Percentiles rank a stretch among this genome's conserved stretches.
These are phyloP conservation scores for Seladonia tumulorum DNA, from an alignment of 2,888 invertebrate genomes.

Conservation along the genomic window DNA sequence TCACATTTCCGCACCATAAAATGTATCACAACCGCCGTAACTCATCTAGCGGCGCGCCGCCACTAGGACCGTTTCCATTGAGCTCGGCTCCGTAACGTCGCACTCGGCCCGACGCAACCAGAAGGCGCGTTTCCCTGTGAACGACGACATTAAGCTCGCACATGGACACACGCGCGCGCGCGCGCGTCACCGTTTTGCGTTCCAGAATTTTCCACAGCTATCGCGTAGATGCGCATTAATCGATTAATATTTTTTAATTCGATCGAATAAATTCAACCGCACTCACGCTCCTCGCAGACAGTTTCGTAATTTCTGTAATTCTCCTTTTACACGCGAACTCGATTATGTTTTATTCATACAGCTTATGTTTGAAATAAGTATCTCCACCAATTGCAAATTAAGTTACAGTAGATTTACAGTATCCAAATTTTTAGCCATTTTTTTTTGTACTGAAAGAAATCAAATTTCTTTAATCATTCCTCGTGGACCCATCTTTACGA, in stretches of 20 bases:
- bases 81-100: neutral
- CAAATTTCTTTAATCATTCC: too few relatives aligned
- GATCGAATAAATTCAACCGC: neutral
- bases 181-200: conserved; percentile 1
- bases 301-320: neutral
- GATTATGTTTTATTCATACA: too few relatives aligned
- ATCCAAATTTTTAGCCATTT: too few relatives aligned
- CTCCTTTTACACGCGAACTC: neutral
- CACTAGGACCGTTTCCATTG: conserved; percentile 69
- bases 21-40: conserved; percentile 59
- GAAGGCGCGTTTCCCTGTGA: conserved; percentile 48
- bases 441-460: too few relatives aligned
- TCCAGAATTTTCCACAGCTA: conserved; percentile 34
- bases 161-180: neutral
- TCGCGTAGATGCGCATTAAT: neutral
- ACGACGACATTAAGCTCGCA: conserved; percentile 3
- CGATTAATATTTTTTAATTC: neutral
- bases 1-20: conserved; percentile 66
- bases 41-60: conserved; percentile 75
- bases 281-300: too few relatives aligned
- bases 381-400: neutral
- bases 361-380: too few relatives aligned
- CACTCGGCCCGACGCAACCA: conserved; percentile 14
- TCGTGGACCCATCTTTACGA: too few relatives aligned
- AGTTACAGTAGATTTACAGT: too few relatives aligned